Evolutionary conservation across 92 coral and sea anemone species (phyloP), one percentile per base, ranked within the genome.

Genomic region (Zoanthus gigantus): DNA sequence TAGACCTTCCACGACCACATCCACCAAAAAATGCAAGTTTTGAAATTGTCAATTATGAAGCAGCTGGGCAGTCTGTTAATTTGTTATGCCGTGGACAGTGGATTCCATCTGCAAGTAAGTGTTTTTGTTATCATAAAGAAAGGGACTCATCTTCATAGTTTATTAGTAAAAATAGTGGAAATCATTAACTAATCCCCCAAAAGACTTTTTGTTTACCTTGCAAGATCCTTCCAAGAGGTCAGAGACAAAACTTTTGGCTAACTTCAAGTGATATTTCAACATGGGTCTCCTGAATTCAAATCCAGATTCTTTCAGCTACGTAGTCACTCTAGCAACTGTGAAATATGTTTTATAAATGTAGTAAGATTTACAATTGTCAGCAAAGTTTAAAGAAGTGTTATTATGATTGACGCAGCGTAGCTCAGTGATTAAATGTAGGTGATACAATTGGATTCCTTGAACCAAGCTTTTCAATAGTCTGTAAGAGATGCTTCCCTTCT

Each of bases 1-100:
- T 60, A 81, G 85, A 81, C 14, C 85, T 81, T 66, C 85, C 85
- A 28, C 74, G 85, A 66, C 85, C 85, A 65, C 46, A 65, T 7
- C 28, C 85, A 14, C 73, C 65, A 12, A 66, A 13, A 47, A 81
- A 81, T 81, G 74, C 60, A 15, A 63, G 58, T n/a, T 81, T 81
- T 61, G 74, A 66, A 53, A n/a, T 81, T 13, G 63, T 66, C 2
- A 66, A 17, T 6, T 81, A 81, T 65, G 85, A 42, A 10, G 58
- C 47, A 23, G 44, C 46, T 8, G 85, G 74, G 6, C 5, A 23
- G 48, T n/a, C 69, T 63, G 16, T 17, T n/a, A 18, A 23, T 37
- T 30, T 81, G 45, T 18, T 81, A 6, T 66, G 18, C 1, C 74
- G 44, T 23, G 85, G 85, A 12, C 66, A 45, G 7, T 81, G 85